A percentile compares a stretch with the other conserved stretches of the same genome.
Conservation (phyloP, 2,113 vertebrate genomes). For the Bothrops jararaca region DNA sequence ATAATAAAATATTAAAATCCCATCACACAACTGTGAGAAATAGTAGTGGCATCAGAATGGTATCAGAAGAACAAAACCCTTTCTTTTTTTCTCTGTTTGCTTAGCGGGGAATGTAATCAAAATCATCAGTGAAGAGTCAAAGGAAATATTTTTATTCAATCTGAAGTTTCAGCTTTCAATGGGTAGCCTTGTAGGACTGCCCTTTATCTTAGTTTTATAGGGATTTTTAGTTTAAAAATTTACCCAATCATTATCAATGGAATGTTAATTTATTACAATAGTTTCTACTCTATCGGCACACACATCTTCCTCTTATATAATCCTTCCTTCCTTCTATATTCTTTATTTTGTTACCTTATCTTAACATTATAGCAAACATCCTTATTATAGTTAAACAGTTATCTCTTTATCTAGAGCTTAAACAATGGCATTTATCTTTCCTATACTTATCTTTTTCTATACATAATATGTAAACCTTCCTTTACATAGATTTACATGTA, state of each 20-base stretch:
- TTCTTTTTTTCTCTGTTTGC: background rate
- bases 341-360: background rate
- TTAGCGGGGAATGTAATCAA: background rate
- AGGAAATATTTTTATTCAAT: background rate
- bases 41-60: background rate
- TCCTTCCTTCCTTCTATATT: background rate
- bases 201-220: background rate
- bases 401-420: background rate
- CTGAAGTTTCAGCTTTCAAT: background rate
- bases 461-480: background rate
- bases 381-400: background rate
- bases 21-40: background rate
- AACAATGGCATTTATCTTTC: background rate
- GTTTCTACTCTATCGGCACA: constrained; percentile 1
- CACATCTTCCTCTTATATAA: background rate
- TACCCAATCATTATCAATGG: background rate
- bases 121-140: background rate
- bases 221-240: background rate
- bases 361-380: background rate
- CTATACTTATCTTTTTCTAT: background rate
- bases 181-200: background rate
- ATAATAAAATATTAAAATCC: background rate
- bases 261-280: background rate
- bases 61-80: background rate
- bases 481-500: background rate